A percentile compares a stretch with the other conserved stretches of the same genome.
Conservation (phyloP, 2,113 vertebrate genomes). For the Clinocottus analis region DNA sequence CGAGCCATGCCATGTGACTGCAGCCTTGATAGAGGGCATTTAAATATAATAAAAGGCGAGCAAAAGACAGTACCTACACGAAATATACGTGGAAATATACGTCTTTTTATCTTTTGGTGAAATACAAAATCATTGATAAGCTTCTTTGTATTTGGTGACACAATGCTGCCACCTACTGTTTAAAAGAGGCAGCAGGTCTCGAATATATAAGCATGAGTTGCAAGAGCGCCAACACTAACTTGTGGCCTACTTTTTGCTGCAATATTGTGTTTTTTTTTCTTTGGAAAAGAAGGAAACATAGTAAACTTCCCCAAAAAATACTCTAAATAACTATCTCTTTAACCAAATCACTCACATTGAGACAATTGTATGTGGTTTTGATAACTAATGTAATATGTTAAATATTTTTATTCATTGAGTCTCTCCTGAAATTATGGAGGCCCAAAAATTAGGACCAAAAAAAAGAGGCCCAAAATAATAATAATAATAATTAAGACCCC, state of each 20-base stretch:
- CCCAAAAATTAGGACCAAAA: too few species aligned
- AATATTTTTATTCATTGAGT: too few species aligned
- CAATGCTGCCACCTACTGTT: slow-evolving; percentile 61
- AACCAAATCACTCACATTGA: too few species aligned
- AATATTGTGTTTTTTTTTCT: background rate
- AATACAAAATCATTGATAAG: background rate
- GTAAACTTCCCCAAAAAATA: background rate
- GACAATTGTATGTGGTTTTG: too few species aligned
- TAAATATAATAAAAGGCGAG: too few species aligned
- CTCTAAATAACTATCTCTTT: too few species aligned
- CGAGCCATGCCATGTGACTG: background rate
- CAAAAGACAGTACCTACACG: background rate
- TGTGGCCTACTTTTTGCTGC: background rate
- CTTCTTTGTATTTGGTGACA: background rate
- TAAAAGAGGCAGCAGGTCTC: background rate
- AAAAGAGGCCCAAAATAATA: too few species aligned
- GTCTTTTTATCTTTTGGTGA: background rate
- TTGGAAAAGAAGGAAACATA: background rate
- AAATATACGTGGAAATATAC: background rate
- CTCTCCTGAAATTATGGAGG: too few species aligned
- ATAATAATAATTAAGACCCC: too few species aligned
- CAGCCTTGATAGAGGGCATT: background rate
- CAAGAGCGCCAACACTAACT: background rate
- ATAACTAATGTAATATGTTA: too few species aligned
- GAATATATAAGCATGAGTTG: background rate